Percentiles rank a stretch among this genome's conserved stretches.
Evolutionary conservation across 2,888 invertebrate species (phyloP).

Genomic region (Melinaea menophilus): DNA sequence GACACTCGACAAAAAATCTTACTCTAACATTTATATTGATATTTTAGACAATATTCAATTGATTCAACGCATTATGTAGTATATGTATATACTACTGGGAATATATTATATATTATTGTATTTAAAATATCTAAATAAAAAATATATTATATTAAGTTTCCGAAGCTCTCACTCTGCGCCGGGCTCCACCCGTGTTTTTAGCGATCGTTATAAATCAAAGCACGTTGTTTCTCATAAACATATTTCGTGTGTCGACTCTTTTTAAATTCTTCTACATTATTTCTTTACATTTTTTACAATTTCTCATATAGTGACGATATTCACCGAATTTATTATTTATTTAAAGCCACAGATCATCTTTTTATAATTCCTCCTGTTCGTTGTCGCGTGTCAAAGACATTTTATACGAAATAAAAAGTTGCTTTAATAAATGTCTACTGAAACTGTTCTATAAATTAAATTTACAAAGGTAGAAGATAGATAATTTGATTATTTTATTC

Average conservation of each 20-base stretch:
- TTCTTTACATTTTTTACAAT: slow-evolving; percentile 36
- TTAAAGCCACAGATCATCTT: slow-evolving; percentile 1
- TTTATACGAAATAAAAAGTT: not conserved
- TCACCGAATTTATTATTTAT: slow-evolving; percentile 19
- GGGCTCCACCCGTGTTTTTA: slow-evolving; percentile 41
- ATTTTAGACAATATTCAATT: too few species aligned
- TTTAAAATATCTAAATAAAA: too few species aligned
- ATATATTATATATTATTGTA: too few species aligned
- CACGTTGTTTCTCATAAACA: slow-evolving; percentile 71
- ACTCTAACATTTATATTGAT: too few species aligned
- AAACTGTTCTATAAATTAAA: too few species aligned
- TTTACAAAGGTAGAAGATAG: too few species aligned
- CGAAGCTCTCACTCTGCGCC: slow-evolving; percentile 6
- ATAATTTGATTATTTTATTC: too few species aligned
- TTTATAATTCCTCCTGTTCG: slow-evolving; percentile 1
- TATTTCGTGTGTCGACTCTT: slow-evolving; percentile 65
- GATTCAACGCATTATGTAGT: too few species aligned
- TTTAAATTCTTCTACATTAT: slow-evolving; percentile 58
- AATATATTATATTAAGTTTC: too few species aligned
- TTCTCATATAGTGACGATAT: slow-evolving; percentile 28
- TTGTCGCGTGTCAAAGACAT: not conserved
- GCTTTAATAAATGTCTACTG: too few species aligned
- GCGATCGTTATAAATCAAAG: slow-evolving; percentile 68
- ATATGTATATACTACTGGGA: too few species aligned
- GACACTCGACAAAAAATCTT: not conserved